These are phyloP conservation scores for Cephus sareptanus DNA, from an alignment of 2,888 invertebrate species.

Conservation along the genomic window DNA sequence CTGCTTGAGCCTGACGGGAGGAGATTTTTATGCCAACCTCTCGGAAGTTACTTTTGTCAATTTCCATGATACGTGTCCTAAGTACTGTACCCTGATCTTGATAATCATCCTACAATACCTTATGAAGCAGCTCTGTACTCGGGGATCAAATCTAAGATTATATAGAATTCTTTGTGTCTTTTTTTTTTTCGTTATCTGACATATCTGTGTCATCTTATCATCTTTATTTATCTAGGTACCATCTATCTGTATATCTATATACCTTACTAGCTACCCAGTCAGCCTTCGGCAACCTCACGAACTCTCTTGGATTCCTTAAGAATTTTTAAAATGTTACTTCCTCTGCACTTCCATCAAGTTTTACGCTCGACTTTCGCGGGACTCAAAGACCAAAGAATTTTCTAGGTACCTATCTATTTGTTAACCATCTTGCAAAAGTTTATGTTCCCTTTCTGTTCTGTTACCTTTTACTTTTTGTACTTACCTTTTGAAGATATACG, in stretches of 20 bases:
- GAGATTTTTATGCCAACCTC: neutral
- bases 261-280: neutral
- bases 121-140: neutral
- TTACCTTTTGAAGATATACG: neutral
- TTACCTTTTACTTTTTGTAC: neutral
- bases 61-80: neutral
- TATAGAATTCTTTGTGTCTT: neutral
- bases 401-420: neutral
- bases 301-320: neutral
- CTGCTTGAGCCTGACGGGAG: neutral
- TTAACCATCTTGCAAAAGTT: neutral
- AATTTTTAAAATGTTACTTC: neutral
- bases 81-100: neutral
- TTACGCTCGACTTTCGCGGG: neutral
- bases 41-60: neutral
- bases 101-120: no score
- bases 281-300: neutral
- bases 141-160: neutral
- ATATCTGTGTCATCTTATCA: neutral
- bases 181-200: neutral
- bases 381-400: neutral
- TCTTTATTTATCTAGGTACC: neutral
- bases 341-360: neutral
- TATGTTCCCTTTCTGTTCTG: neutral
- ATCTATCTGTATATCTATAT: neutral